Base-by-base conservation (phyloP, 2,113 vertebrate species). In the Rhegmatorhina hoffmannsi region DNA sequence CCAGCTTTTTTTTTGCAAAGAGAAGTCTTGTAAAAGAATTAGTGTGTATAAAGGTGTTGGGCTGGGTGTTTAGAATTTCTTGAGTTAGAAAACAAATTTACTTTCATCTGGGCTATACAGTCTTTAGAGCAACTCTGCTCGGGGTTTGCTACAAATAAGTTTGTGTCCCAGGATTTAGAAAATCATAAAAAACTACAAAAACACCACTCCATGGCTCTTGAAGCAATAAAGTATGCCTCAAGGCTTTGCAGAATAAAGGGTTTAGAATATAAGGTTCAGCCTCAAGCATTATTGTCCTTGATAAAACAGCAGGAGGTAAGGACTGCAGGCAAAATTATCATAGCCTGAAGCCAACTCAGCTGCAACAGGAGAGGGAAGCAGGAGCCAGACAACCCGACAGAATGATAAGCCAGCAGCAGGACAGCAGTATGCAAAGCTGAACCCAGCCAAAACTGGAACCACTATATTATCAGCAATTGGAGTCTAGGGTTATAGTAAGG, bases 271-370 rank as follows among this genome's bases (percentile, higher is more conserved):
- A 94, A 94, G 94, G 72, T 82, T 91, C 92, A 89, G 52, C 90
- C 86, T 95, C 74, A 88, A 86, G 81, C 89, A 53, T 73, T 94
- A 72, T 79, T 94, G 84, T 90, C 96, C 89, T 94, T 91, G 82
- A 84, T 84, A 80, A 75, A 97, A 86, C 84, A 95, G 82, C 82
- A 95, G 85, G 77, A 89, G 85, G 60, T 72, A 88, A 92, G 55
- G 47, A 82, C 93, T 88, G 44, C 84, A 79, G 96, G 94, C 89
- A 94, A 92, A 91, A 94, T 94, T 59, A 72, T 80, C 84, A 64
- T 89, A 89, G 93, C 92, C 94, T 84, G 91, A 92, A 96, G 94
- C 87, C 93, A 95, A 67, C 49, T 67, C 86, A 94, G 93, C 85
- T 95, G 94, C 92, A 96, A 92, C 60, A 89, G 80, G 62, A 95